Evolutionary conservation across 2,888 invertebrate species (phyloP).

Genomic region (Agriopis aurantiaria): DNA sequence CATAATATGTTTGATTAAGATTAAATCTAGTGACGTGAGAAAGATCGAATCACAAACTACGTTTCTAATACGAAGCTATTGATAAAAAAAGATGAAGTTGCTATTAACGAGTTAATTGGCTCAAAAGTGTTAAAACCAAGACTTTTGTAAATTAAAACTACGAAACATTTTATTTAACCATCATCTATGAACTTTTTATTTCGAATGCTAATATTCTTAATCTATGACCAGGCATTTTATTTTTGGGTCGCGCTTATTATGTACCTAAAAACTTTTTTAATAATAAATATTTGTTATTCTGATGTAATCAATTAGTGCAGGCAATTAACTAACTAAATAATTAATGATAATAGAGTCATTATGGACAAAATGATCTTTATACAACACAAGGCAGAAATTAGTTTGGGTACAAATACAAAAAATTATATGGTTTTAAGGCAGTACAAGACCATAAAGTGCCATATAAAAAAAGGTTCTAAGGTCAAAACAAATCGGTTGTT

Average conservation of each 20-base stretch:
- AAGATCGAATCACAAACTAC: conserved; percentile 22
- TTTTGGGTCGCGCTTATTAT: background rate
- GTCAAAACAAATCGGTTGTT: conserved; percentile 49
- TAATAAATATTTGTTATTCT: background rate
- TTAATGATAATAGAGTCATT: background rate
- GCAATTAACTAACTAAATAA: background rate
- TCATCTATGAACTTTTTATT: background rate
- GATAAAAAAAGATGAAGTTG: conserved; percentile 14
- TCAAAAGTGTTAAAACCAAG: conserved; percentile 22
- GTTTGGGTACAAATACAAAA: background rate
- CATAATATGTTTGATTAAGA: background rate
- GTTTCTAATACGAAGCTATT: conserved; percentile 26
- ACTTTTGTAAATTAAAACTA: conserved; percentile 17
- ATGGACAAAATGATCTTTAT: background rate
- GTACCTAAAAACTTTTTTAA: too few species aligned
- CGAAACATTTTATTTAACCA: conserved; percentile 4
- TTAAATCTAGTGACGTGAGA: conserved; percentile 1
- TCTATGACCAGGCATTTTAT: background rate
- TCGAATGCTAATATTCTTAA: background rate
- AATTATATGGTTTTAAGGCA: conserved; percentile 1
- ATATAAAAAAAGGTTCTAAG: conserved; percentile 36
- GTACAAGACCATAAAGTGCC: conserved; percentile 21
- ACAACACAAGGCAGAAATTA: background rate
- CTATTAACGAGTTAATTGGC: conserved; percentile 27
- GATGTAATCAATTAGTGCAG: background rate